Conservation (phyloP, 2,797 vertebrate genomes). For the Pipistrellus pipistrellus region DNA sequence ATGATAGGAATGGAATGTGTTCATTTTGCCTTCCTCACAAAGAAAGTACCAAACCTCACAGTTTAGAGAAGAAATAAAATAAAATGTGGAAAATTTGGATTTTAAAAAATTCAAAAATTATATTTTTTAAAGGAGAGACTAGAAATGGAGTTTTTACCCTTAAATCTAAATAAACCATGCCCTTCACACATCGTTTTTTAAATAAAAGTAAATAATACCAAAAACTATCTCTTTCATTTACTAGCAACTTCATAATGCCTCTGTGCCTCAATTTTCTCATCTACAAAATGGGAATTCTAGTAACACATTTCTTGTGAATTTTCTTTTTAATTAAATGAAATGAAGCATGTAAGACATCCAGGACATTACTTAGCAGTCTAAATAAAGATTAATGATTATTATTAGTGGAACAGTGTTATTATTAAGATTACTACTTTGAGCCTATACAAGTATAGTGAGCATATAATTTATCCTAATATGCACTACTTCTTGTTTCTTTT, state of each 20-base stretch:
- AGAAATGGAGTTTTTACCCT: background rate
- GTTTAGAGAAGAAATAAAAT: slow-evolving; percentile 20
- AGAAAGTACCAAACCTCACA: background rate
- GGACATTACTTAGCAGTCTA: slow-evolving; percentile 25
- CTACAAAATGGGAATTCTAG: slow-evolving; percentile 43
- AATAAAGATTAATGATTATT: slow-evolving; percentile 50
- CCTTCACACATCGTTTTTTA: background rate
- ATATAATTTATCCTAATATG: slow-evolving; percentile 36
- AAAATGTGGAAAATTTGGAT: background rate
- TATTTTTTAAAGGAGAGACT: slow-evolving; percentile 13
- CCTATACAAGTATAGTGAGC: background rate
- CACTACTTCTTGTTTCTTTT: slow-evolving; percentile 34
- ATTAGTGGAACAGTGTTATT: background rate
- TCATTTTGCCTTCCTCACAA: slow-evolving; percentile 17
- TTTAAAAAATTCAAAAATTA: slow-evolving; percentile 43
- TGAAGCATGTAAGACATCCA: slow-evolving; percentile 8
- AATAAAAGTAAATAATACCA: background rate
- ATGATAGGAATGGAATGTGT: background rate
- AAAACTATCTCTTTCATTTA: slow-evolving; percentile 47
- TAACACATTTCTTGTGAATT: slow-evolving; percentile 1
- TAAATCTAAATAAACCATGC: background rate
- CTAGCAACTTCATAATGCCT: background rate
- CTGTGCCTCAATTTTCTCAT: slow-evolving; percentile 13
- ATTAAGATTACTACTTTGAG: slow-evolving; percentile 57
- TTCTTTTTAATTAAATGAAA: slow-evolving; percentile 49